Percentiles rank a stretch among this genome's conserved stretches.
These are phyloP conservation scores for Homalodisca vitripennis DNA, from an alignment of 1,140 invertebrate genomes.

Conservation along the genomic window DNA sequence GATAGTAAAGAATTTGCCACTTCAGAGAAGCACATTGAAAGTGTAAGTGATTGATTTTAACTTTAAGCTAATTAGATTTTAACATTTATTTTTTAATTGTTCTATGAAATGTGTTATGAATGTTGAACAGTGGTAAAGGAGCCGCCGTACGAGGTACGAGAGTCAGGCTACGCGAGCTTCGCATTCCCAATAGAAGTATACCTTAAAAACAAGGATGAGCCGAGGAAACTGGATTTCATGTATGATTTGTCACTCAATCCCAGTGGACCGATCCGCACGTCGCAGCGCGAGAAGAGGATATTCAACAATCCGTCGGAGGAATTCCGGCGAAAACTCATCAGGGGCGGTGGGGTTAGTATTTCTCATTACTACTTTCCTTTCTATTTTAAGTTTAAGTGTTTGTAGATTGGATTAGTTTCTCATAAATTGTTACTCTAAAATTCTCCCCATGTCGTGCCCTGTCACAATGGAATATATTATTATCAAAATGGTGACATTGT, in stretches of 20 bases:
- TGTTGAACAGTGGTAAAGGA: slow-evolving; percentile 74
- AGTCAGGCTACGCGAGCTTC: slow-evolving; percentile 95
- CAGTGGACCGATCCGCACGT: slow-evolving; percentile 57
- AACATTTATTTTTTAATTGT: no score
- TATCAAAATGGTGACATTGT: no score
- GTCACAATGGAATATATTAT: no score
- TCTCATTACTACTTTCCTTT: no score
- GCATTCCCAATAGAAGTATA: slow-evolving; percentile 86
- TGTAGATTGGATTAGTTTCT: no score
- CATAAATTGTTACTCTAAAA: no score
- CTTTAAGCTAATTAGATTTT: no score
- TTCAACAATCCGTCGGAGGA: slow-evolving; percentile 86
- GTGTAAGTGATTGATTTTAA: no score
- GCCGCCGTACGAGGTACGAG: slow-evolving; percentile 87
- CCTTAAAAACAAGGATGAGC: slow-evolving; percentile 88
- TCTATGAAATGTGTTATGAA: not conserved
- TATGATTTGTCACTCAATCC: slow-evolving; percentile 82
- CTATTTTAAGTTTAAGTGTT: no score
- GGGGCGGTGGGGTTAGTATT: slow-evolving; percentile 80
- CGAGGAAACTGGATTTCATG: slow-evolving; percentile 77
- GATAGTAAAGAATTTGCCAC: no score
- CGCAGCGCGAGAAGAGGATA: slow-evolving; percentile 70
- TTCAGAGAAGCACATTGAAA: no score
- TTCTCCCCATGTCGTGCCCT: no score
- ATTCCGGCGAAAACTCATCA: slow-evolving; percentile 81